Percentiles rank a stretch among this genome's conserved stretches.
Evolutionary conservation across 92 coral and sea anemone genomes (phyloP).

Genomic region (Actinostola sp.): DNA sequence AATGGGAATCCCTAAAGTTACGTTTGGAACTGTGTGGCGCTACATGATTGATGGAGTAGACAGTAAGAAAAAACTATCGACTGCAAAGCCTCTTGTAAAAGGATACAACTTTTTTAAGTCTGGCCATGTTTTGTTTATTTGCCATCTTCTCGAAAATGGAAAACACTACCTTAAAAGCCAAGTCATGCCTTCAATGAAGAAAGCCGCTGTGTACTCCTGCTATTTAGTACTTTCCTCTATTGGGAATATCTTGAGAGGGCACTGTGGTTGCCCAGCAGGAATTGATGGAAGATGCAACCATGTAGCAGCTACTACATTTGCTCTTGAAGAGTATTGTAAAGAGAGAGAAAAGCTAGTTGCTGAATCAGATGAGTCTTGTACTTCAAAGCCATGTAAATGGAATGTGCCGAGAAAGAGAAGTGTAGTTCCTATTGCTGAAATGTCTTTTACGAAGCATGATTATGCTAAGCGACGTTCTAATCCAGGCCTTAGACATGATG

Average conservation of each 20-base stretch:
- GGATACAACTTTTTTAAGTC: conserved; percentile 68
- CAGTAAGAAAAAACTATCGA: too few species aligned
- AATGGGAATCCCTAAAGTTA: conserved; percentile 35
- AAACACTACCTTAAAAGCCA: conserved; percentile 65
- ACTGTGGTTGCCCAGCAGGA: conserved; percentile 68
- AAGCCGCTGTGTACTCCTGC: conserved; percentile 38
- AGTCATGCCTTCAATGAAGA: conserved; percentile 62
- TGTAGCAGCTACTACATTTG: too few species aligned
- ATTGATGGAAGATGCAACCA: too few species aligned
- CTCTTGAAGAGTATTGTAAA: too few species aligned
- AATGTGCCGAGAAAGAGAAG: conserved; percentile 43
- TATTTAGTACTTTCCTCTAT: conserved; percentile 23
- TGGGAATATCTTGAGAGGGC: conserved; percentile 50
- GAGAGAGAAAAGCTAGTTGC: conserved; percentile 17
- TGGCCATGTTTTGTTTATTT: conserved; percentile 51
- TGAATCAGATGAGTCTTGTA: conserved; percentile 37
- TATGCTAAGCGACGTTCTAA: conserved; percentile 29
- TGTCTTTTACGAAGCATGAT: conserved; percentile 50
- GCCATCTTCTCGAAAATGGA: conserved; percentile 38
- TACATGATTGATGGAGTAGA: conserved; percentile 55
- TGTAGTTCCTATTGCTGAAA: conserved; percentile 38
- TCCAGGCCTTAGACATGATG: not conserved
- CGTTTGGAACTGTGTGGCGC: conserved; percentile 52
- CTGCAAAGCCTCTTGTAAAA: too few species aligned
- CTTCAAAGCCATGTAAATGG: too few species aligned